Evolutionary conservation across 2,888 invertebrate species (phyloP).

Genomic region (Netelia melanura): DNA sequence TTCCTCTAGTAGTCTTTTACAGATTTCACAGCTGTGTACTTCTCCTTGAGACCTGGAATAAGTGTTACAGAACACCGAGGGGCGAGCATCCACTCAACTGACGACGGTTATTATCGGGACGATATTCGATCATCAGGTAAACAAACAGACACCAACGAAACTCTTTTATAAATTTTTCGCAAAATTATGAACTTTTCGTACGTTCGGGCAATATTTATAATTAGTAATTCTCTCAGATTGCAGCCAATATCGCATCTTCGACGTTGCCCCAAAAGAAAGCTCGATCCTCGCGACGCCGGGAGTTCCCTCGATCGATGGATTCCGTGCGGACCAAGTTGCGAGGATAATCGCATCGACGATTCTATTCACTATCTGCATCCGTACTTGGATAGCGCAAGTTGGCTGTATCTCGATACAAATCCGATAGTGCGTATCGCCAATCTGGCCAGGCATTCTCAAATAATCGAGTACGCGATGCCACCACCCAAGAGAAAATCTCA

Average conservation of each 20-base stretch:
- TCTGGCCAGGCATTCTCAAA: conserved; percentile 66
- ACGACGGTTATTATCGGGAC: conserved; percentile 76
- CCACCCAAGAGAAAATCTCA: conserved; percentile 73
- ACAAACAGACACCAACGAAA: not conserved
- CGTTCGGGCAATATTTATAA: too few species aligned
- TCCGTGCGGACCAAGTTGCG: conserved; percentile 40
- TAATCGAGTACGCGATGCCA: conserved; percentile 74
- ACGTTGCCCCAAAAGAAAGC: conserved; percentile 68
- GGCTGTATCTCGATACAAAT: conserved; percentile 79
- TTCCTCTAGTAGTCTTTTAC: conserved; percentile 88
- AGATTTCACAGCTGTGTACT: conserved; percentile 87
- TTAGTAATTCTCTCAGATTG: conserved; percentile 60
- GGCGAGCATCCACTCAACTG: conserved; percentile 83
- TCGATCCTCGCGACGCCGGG: conserved; percentile 63
- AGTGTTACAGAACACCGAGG: conserved; percentile 84
- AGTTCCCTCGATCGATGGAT: conserved; percentile 50
- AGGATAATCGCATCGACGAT: conserved; percentile 51
- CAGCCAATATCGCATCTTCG: conserved; percentile 66
- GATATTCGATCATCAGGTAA: conserved; percentile 64
- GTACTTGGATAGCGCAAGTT: conserved; percentile 79
- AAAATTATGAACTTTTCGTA: not conserved
- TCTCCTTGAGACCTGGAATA: conserved; percentile 86
- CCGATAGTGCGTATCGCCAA: conserved; percentile 71
- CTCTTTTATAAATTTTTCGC: not conserved
- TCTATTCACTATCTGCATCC: conserved; percentile 71